Evolutionary conservation across 1,140 invertebrate species (phyloP).

Genomic region (Idris sp.): DNA sequence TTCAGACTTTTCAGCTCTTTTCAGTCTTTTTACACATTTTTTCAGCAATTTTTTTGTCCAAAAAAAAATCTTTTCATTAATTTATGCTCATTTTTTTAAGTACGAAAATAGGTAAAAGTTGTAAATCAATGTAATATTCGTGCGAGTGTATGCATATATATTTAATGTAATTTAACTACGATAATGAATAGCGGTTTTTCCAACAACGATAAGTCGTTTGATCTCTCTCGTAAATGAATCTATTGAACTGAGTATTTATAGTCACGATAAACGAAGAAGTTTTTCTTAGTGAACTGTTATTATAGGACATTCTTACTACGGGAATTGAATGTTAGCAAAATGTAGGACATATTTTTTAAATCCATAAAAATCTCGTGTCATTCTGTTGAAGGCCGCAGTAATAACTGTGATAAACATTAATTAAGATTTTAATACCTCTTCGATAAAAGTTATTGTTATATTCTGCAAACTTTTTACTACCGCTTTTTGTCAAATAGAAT

Average conservation of each 20-base stretch:
- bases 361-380: conserved; percentile 26
- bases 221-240: conserved; percentile 52
- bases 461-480: too few species aligned
- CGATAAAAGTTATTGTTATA: too few species aligned
- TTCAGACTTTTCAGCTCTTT: too few species aligned
- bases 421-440: too few species aligned
- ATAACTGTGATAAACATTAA: conserved; percentile 3
- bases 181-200: conserved; percentile 38
- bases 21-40: too few species aligned
- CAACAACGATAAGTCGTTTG: conserved; percentile 39
- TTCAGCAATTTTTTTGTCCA: too few species aligned
- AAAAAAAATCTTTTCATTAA: too few species aligned
- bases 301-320: conserved; percentile 38
- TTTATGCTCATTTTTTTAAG: too few species aligned
- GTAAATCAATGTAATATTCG: too few species aligned
- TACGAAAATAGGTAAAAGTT: too few species aligned
- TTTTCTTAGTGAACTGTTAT: conserved; percentile 53
- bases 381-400: background rate
- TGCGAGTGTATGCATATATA: conserved; percentile 4
- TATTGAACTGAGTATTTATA: conserved; percentile 53
- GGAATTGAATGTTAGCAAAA: conserved; percentile 53
- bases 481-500: too few species aligned
- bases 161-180: conserved; percentile 30
- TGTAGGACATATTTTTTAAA: conserved; percentile 39
- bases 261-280: conserved; percentile 57